Percentiles rank a stretch among this genome's conserved stretches.
phyloP scores from a whole-genome alignment of 2,888 invertebrate species.

The Spilarctia lutea region DNA sequence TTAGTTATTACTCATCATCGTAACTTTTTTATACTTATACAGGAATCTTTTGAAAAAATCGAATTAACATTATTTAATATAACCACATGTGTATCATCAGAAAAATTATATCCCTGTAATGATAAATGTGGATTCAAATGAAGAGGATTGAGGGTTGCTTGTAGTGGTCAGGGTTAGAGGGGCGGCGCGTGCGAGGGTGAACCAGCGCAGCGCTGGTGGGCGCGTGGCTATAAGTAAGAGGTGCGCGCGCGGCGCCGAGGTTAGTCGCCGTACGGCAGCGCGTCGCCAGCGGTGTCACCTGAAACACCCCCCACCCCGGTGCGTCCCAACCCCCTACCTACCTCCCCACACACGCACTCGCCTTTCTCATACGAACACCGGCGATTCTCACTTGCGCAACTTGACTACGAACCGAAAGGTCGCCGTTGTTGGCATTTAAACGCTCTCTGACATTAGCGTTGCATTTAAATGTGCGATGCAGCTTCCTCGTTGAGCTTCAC shows the following conservation, averaged over 20 bases:
- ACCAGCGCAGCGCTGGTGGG: conserved; percentile 62
- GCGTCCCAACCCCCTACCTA: conserved; percentile 66
- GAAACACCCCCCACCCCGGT: conserved; percentile 68
- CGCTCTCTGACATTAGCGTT: conserved; percentile 86
- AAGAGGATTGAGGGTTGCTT: conserved; percentile 35
- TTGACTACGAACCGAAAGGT: conserved; percentile 81
- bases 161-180: conserved; percentile 36
- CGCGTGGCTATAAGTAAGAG: conserved; percentile 84
- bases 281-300: conserved; percentile 77
- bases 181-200: conserved; percentile 35
- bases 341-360: conserved; percentile 68
- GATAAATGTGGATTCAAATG: not conserved
- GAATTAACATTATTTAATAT: not conserved
- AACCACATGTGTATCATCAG: not conserved
- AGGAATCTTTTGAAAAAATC: not conserved
- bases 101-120: not conserved
- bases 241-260: conserved; percentile 80
- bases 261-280: conserved; percentile 85
- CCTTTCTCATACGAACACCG: conserved; percentile 83
- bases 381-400: conserved; percentile 84
- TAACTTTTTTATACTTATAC: not conserved
- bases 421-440: conserved; percentile 85
- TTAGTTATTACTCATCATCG: not conserved
- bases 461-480: conserved; percentile 84
- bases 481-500: conserved; percentile 84